phyloP scores from a whole-genome alignment of 1,140 invertebrate species.

The Caenorhabditis briggsae region DNA sequence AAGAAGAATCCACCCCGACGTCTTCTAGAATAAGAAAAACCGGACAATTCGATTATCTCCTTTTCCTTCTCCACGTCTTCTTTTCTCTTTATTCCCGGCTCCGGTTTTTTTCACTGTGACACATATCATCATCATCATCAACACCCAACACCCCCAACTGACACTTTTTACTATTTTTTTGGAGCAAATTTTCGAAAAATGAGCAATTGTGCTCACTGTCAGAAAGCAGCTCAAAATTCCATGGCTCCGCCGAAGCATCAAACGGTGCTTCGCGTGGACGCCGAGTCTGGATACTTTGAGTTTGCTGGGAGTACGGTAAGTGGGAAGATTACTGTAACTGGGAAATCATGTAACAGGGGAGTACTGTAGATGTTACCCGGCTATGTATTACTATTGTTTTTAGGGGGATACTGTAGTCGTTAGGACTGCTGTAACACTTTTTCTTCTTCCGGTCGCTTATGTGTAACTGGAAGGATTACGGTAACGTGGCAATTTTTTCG shows the following conservation, averaged over 20 bases:
- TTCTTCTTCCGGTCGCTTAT: too few relatives aligned
- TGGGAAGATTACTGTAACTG: background rate
- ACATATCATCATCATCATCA: slow-evolving; percentile 53
- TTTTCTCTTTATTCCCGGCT: background rate
- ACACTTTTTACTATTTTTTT: background rate
- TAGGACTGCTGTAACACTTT: too few relatives aligned
- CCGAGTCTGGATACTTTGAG: slow-evolving; percentile 36
- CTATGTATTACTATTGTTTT: too few relatives aligned
- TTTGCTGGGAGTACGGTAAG: slow-evolving; percentile 1
- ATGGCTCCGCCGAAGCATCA: background rate
- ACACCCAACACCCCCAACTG: background rate
- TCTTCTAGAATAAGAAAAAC: slow-evolving; percentile 28
- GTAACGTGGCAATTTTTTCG: too few relatives aligned
- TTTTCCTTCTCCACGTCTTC: background rate
- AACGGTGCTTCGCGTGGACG: background rate
- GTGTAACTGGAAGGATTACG: too few relatives aligned
- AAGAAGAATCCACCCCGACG: background rate
- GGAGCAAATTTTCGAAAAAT: background rate
- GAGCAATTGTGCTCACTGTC: slow-evolving; percentile 20
- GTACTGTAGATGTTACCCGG: too few relatives aligned
- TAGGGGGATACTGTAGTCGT: too few relatives aligned
- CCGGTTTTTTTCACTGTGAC: background rate
- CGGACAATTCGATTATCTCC: slow-evolving; percentile 43
- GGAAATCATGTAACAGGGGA: too few relatives aligned
- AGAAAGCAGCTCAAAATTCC: background rate